These are phyloP conservation scores for Orthosia cruda DNA, from an alignment of 2,888 invertebrate species.

Conservation along the genomic window DNA sequence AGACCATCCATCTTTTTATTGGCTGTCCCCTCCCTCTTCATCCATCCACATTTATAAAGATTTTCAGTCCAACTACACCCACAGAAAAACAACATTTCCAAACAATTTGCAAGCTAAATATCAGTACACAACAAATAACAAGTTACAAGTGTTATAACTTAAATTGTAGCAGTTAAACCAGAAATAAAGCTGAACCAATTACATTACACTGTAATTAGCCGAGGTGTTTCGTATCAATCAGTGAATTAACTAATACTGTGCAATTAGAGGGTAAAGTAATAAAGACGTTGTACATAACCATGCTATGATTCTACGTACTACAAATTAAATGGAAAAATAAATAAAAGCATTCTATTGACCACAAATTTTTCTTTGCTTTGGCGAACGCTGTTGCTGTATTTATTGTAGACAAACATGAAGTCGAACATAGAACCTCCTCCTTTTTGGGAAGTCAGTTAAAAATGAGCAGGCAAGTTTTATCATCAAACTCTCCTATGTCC, in stretches of 20 bases:
- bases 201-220: conserved; percentile 47
- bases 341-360: neutral
- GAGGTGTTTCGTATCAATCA: conserved; percentile 51
- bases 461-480: too few relatives aligned
- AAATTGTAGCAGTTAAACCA: conserved; percentile 36
- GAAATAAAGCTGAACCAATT: conserved; percentile 50
- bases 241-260: conserved; percentile 37
- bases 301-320: conserved; percentile 21
- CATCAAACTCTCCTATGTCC: too few relatives aligned
- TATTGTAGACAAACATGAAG: too few relatives aligned
- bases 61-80: neutral
- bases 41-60: too few relatives aligned
- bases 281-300: conserved; percentile 22
- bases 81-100: neutral
- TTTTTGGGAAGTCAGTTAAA: too few relatives aligned
- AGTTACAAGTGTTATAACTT: conserved; percentile 29
- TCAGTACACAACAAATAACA: conserved; percentile 30
- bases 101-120: conserved; percentile 19
- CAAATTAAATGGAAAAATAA: neutral
- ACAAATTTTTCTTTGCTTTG: neutral
- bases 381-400: too few relatives aligned
- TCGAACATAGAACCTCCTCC: too few relatives aligned
- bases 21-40: too few relatives aligned
- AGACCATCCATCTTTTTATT: too few relatives aligned
- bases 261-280: conserved; percentile 57